Base-by-base conservation (phyloP, 2,888 invertebrate genomes). In the Cepaea hortensis region DNA sequence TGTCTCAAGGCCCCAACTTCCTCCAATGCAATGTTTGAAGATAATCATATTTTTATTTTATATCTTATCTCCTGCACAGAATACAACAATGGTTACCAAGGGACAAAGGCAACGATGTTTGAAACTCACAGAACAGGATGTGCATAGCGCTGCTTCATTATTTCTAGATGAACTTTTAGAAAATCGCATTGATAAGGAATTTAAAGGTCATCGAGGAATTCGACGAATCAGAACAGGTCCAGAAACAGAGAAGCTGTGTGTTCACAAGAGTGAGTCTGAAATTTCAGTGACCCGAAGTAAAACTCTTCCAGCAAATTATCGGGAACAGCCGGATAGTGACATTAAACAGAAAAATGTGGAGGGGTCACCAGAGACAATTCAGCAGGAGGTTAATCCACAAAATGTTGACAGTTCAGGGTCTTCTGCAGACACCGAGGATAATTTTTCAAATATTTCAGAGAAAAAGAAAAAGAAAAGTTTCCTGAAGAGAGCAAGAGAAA, bases 131-230 rank as follows among this genome's bases (percentile, higher is more conserved):
- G 87, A 88, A 48, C 82, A 86, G n/a, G 90, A 91, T 85, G 90
- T 93, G 0, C 89, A 89, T 23, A 85, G 83, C 48, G 91, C 91
- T 72, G 90, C 91, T 61, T 90, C 90, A 9, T 89, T 88, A 70
- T 92, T 93, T 61, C 84, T 93, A 23, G 92, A 92, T 46, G 90
- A 92, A 84, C 90, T 92, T 87, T 87, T 93, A n/a, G 88, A 90
- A 82, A 85, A 87, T 62, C 90, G 90, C 61, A 76, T 90, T 65
- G 87, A 88, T 61, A 62, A 79, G 15, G 79, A 77, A 46, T 20
- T 50, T n/a, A 70, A n/a, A 46, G 65, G 50, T 35, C 68, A 20
- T 46, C 50, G 48, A 20, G 4, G 65, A 15, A 81, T 76, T n/a
- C 48, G 75, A 5, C 86, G 86, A 3, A 81, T 46, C 77, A 84